Conservation (phyloP, 2,113 vertebrate species). For the Phainopepla nitens region DNA sequence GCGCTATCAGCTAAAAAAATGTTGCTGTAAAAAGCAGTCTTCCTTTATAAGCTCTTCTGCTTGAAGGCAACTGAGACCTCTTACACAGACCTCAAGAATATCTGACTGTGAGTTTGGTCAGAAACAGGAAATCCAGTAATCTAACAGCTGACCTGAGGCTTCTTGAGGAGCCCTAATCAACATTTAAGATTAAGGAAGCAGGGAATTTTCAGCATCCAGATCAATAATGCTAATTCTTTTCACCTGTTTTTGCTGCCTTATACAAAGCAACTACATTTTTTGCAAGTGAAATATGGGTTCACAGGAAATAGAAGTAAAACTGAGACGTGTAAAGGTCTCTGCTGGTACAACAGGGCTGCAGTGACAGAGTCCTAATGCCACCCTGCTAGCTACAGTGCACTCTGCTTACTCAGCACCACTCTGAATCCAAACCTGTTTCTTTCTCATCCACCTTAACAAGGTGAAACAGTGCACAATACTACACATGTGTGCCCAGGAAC, state of each 20-base stretch:
- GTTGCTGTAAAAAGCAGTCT: background rate
- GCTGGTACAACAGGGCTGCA: background rate
- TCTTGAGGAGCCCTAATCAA: background rate
- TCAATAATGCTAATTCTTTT: background rate
- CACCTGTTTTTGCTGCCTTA: background rate
- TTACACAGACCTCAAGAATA: background rate
- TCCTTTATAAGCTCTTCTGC: background rate
- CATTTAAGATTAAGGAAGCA: background rate
- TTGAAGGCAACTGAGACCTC: background rate
- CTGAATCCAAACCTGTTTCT: background rate
- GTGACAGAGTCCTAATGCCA: background rate
- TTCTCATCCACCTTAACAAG: rapidly evolving
- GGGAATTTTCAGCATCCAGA: background rate
- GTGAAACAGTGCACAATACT: background rate
- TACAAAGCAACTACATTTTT: background rate
- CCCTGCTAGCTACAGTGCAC: background rate
- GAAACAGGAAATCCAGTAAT: background rate
- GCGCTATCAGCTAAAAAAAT: background rate
- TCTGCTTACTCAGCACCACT: background rate
- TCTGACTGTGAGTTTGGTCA: background rate
- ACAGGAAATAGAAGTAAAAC: background rate
- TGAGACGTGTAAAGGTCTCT: background rate
- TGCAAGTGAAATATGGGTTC: background rate
- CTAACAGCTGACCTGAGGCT: background rate
- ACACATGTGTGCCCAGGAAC: background rate